A percentile compares a stretch with the other conserved stretches of the same genome.
phyloP scores from a whole-genome alignment of 2,888 invertebrate species.

The Coelinius sp. region DNA sequence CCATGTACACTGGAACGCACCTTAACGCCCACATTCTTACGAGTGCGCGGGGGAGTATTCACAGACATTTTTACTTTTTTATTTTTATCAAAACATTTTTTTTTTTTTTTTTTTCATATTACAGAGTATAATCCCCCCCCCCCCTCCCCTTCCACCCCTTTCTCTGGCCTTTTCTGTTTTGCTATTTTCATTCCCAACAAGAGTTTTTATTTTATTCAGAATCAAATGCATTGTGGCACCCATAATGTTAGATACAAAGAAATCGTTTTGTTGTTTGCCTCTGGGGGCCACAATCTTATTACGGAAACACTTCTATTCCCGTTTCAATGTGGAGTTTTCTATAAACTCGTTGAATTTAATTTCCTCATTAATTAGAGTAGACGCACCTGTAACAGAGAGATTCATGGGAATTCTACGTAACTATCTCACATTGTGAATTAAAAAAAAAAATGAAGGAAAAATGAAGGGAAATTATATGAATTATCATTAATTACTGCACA shows the following conservation, averaged over 20 bases:
- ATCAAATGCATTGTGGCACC: slow-evolving; percentile 19
- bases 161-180: not conserved
- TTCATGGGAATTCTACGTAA: slow-evolving; percentile 27
- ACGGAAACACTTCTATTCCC: slow-evolving; percentile 32
- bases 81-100: slow-evolving; percentile 20
- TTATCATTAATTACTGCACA: too few species aligned
- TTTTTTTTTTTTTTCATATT: slow-evolving; percentile 44
- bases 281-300: slow-evolving; percentile 9
- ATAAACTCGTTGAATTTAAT: slow-evolving; percentile 34
- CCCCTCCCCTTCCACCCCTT: too few species aligned
- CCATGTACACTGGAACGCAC: slow-evolving; percentile 51
- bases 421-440: not conserved
- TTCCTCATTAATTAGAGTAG: slow-evolving; percentile 34
- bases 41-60: slow-evolving; percentile 40
- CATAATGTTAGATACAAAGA: not conserved
- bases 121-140: not conserved
- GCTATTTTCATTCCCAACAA: slow-evolving; percentile 10
- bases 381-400: slow-evolving; percentile 23
- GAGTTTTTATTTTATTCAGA: not conserved
- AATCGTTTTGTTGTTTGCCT: not conserved
- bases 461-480: not conserved
- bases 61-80: slow-evolving; percentile 11
- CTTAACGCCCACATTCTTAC: slow-evolving; percentile 59
- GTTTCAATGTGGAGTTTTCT: slow-evolving; percentile 29
- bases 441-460: too few species aligned